These are phyloP conservation scores for Agrotis ipsilon DNA, from an alignment of 2,888 invertebrate genomes.

Conservation along the genomic window DNA sequence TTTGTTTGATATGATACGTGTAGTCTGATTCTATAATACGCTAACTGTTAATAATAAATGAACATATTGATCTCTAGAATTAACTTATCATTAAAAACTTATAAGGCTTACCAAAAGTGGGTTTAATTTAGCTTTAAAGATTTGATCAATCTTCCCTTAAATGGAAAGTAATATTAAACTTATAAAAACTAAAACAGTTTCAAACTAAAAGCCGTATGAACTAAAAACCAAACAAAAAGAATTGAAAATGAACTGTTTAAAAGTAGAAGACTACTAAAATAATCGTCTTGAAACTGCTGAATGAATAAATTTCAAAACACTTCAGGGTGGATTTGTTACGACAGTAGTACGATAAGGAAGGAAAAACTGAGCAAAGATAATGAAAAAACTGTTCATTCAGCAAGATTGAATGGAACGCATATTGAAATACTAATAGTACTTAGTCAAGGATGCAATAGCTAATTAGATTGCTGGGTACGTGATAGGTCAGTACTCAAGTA, in stretches of 20 bases:
- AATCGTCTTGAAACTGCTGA: background rate
- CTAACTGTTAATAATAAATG: background rate
- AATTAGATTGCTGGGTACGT: constrained; percentile 17
- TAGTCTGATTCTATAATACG: background rate
- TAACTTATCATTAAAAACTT: background rate
- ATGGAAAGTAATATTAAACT: too few species aligned
- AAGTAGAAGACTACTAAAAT: background rate
- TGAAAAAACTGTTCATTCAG: constrained; percentile 36
- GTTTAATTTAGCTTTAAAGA: too few species aligned
- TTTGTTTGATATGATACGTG: background rate
- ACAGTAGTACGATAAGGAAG: constrained; percentile 19
- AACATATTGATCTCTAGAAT: background rate
- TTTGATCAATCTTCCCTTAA: too few species aligned
- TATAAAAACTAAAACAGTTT: background rate
- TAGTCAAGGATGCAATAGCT: constrained; percentile 20
- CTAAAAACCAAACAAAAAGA: too few species aligned
- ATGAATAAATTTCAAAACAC: background rate
- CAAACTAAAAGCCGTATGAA: too few species aligned
- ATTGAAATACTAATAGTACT: background rate
- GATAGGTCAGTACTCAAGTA: constrained; percentile 1
- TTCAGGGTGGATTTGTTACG: background rate
- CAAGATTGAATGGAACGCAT: constrained; percentile 41
- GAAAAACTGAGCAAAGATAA: background rate
- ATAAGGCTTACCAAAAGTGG: too few species aligned
- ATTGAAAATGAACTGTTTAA: background rate